Conservation (phyloP, 2,888 invertebrate species). For the Cenopis cana region DNA sequence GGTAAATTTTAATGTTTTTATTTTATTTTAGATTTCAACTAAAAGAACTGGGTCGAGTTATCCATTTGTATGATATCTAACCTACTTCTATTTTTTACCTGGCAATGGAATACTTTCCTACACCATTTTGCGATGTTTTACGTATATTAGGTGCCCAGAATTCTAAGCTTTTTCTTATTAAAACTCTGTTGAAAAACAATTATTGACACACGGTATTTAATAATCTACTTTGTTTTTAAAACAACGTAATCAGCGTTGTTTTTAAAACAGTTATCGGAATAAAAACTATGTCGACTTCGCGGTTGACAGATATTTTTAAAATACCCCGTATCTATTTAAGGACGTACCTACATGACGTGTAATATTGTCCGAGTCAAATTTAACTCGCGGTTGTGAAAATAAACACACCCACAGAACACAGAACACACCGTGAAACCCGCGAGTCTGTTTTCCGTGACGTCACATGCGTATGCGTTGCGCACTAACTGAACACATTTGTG, state of each 20-base stretch:
- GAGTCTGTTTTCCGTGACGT: conserved; percentile 12
- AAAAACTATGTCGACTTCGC: neutral
- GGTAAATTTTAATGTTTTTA: no score
- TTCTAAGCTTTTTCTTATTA: neutral
- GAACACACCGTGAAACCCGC: neutral
- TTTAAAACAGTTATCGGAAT: conserved; percentile 2
- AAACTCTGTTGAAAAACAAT: neutral
- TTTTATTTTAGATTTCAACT: neutral
- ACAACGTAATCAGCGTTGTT: conserved; percentile 1
- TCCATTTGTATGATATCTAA: no score
- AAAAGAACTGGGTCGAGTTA: no score
- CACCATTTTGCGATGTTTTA: neutral
- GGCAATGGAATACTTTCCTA: neutral
- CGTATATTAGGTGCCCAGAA: neutral
- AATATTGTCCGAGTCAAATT: neutral
- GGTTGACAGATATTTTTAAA: neutral
- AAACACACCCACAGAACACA: conserved; percentile 10
- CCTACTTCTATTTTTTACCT: no score
- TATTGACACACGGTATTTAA: no score
- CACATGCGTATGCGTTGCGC: neutral
- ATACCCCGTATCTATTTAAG: conserved; percentile 6
- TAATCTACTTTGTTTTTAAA: no score
- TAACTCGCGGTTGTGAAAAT: neutral
- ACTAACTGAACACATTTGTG: neutral
- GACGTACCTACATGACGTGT: neutral